Conservation (phyloP, 2,888 invertebrate species). For the Amphimallon solstitiale region DNA sequence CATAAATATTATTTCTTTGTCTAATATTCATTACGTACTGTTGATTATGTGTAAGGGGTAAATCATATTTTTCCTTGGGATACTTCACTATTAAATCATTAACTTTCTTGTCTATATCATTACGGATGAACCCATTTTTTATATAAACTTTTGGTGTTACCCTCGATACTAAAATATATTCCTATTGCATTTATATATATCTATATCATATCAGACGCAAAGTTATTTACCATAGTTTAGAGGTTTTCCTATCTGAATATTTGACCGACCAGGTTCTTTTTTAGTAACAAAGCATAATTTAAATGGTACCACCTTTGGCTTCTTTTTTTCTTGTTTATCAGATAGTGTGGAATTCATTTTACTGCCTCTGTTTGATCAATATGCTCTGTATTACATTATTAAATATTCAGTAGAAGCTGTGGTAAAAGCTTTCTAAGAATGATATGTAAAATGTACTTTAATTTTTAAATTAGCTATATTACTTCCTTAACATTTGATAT, state of each 20-base stretch:
- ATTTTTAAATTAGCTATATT: too few species aligned
- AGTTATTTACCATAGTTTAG: constrained; percentile 44
- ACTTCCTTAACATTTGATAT: too few species aligned
- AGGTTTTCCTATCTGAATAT: constrained; percentile 45
- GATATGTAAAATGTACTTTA: too few species aligned
- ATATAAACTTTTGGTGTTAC: constrained; percentile 58
- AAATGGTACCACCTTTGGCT: constrained; percentile 53
- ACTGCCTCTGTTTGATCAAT: constrained; percentile 39
- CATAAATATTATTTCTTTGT: background rate
- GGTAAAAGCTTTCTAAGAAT: too few species aligned
- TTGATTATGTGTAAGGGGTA: constrained; percentile 61
- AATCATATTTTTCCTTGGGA: constrained; percentile 55
- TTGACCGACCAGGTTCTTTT: constrained; percentile 49
- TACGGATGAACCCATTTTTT: constrained; percentile 44
- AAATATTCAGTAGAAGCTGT: too few species aligned
- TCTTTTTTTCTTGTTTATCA: constrained; percentile 32
- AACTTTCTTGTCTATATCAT: constrained; percentile 52
- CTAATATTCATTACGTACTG: constrained; percentile 47
- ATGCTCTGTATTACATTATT: constrained; percentile 8
- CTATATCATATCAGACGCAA: background rate
- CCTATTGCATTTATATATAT: too few species aligned
- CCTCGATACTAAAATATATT: constrained; percentile 51
- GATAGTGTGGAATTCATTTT: constrained; percentile 31
- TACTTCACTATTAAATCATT: constrained; percentile 52
- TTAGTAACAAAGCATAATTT: constrained; percentile 56